Evolutionary conservation across 2,113 vertebrate species (phyloP).

Genomic region (Xerus inauris): DNA sequence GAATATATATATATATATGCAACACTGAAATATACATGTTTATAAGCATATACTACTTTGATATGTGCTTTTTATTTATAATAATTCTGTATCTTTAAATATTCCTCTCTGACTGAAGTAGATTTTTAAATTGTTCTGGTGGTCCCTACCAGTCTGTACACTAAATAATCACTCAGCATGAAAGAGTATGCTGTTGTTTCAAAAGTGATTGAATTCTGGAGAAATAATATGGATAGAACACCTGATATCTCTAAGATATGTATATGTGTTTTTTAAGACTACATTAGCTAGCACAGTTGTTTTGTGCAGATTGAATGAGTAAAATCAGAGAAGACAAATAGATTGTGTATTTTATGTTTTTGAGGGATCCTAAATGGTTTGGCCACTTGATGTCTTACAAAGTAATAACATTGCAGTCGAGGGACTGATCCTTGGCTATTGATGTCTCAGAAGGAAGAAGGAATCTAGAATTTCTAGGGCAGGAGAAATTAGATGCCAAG

Average conservation of each 20-base stretch:
- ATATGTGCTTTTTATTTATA: slow-evolving; percentile 33
- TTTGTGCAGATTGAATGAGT: background rate
- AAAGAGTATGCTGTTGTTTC: slow-evolving; percentile 1
- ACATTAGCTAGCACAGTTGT: background rate
- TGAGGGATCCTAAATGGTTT: background rate
- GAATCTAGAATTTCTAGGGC: background rate
- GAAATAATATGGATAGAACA: background rate
- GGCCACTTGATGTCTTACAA: background rate
- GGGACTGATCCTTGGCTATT: background rate
- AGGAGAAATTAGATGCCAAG: background rate
- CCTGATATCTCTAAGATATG: background rate
- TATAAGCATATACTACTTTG: background rate
- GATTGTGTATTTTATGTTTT: background rate
- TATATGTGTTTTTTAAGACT: background rate
- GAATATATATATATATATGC: background rate
- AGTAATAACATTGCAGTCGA: background rate
- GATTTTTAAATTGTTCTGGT: background rate
- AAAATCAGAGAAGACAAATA: slow-evolving; percentile 4
- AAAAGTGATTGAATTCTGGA: slow-evolving; percentile 26
- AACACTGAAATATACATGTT: background rate
- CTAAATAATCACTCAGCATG: background rate
- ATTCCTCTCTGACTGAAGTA: background rate
- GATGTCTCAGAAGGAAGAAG: background rate
- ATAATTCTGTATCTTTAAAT: background rate
- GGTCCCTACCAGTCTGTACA: background rate